Conservation (phyloP, 2,113 vertebrate species). For the Choloepus hoffmanni region DNA sequence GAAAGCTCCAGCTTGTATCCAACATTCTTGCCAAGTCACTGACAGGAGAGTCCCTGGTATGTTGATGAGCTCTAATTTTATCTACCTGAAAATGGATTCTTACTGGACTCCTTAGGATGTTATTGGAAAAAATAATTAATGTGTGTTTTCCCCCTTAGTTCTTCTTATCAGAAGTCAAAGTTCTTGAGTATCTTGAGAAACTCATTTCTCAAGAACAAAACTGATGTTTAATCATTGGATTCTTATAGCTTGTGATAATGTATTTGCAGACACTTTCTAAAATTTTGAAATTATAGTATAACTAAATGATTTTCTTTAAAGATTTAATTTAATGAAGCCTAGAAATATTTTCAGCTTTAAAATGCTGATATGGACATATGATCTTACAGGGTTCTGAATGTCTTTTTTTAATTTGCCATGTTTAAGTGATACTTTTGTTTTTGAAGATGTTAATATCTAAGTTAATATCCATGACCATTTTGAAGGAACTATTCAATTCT, state of each 20-base stretch:
- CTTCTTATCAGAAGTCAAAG: conserved; percentile 4
- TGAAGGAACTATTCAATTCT: not conserved
- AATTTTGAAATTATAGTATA: conserved; percentile 29
- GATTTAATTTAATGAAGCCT: conserved; percentile 15
- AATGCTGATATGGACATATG: not conserved
- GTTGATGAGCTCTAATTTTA: conserved; percentile 74
- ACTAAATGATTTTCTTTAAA: conserved; percentile 61
- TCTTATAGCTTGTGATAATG: not conserved
- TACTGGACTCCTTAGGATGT: conserved; percentile 5
- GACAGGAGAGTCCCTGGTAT: conserved; percentile 97
- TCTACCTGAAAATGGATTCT: not conserved
- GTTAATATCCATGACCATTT: not conserved
- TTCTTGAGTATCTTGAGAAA: conserved; percentile 16
- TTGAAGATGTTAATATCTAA: not conserved
- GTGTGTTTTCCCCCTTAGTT: conserved; percentile 15
- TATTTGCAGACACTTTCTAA: not conserved
- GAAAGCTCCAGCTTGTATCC: conserved; percentile 96
- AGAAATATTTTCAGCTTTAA: conserved; percentile 28
- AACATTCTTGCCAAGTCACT: conserved; percentile 96
- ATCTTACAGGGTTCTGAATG: not conserved
- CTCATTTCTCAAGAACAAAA: conserved; percentile 29
- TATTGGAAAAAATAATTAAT: conserved; percentile 12
- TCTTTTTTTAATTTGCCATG: no score
- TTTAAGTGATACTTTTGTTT: conserved; percentile 40
- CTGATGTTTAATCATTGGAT: conserved; percentile 5